These are phyloP conservation scores for Tenebrosternarchus preto DNA, from an alignment of 2,113 vertebrate genomes.

Conservation along the genomic window DNA sequence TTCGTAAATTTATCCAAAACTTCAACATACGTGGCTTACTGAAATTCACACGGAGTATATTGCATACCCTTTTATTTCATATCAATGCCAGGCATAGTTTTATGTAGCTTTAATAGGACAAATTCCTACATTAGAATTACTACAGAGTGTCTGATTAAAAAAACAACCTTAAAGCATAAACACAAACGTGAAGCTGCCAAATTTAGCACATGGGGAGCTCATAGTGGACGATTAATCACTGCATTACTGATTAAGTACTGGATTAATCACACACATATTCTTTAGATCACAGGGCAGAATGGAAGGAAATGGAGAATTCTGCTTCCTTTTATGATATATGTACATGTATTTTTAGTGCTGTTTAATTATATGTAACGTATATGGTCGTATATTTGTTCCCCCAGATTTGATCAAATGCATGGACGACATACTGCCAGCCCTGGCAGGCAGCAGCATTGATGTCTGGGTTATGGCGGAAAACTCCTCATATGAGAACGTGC, in stretches of 20 bases:
- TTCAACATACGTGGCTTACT: too few species aligned
- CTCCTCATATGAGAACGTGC: slow-evolving; percentile 59
- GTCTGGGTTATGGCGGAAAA: slow-evolving; percentile 80
- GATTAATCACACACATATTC: neutral
- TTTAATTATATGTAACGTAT: too few species aligned
- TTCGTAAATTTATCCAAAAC: too few species aligned
- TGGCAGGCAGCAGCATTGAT: slow-evolving; percentile 68
- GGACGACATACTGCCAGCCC: slow-evolving; percentile 74
- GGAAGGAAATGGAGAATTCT: neutral
- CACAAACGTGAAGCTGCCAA: neutral
- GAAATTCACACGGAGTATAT: too few species aligned
- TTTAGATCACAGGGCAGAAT: neutral
- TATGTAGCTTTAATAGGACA: neutral
- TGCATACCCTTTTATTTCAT: too few species aligned
- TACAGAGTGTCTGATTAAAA: neutral
- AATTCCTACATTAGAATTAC: neutral
- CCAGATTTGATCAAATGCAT: slow-evolving; percentile 78
- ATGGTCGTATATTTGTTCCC: slow-evolving; percentile 12
- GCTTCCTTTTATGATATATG: neutral
- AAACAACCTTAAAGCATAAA: neutral
- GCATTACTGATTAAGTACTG: neutral
- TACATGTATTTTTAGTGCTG: neutral
- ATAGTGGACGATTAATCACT: too few species aligned
- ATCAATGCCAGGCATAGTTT: too few species aligned
- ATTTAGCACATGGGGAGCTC: neutral